These are phyloP conservation scores for Paraplagusia blochii DNA, from an alignment of 2,113 vertebrate species.

Conservation along the genomic window DNA sequence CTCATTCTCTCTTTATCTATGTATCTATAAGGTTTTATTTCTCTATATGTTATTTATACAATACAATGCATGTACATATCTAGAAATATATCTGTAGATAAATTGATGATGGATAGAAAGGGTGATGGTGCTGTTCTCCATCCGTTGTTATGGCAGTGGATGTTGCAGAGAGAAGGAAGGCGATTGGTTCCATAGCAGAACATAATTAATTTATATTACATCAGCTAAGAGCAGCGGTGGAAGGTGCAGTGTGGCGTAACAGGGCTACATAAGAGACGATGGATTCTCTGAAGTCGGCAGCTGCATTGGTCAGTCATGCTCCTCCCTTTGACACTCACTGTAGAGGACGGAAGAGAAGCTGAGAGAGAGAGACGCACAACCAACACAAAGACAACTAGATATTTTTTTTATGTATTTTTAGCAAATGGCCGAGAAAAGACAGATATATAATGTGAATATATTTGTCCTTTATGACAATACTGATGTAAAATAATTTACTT, in stretches of 20 bases:
- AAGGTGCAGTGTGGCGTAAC: not conserved
- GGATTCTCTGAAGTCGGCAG: slow-evolving; percentile 5
- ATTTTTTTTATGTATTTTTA: too few species aligned
- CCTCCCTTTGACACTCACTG: not conserved
- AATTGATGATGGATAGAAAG: too few species aligned
- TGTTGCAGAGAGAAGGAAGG: slow-evolving; percentile 33
- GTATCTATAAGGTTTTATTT: too few species aligned
- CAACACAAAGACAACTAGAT: too few species aligned
- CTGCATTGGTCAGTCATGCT: not conserved
- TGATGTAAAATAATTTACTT: too few species aligned
- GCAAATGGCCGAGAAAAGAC: too few species aligned
- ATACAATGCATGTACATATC: too few species aligned
- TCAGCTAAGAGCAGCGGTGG: slow-evolving; percentile 25
- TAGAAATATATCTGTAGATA: too few species aligned
- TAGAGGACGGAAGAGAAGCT: not conserved
- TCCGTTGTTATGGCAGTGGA: slow-evolving; percentile 35
- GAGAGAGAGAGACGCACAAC: not conserved
- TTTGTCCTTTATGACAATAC: too few species aligned
- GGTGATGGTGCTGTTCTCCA: slow-evolving; percentile 9
- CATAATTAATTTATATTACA: slow-evolving; percentile 69
- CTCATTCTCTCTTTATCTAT: too few species aligned
- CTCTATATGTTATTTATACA: too few species aligned
- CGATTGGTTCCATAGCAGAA: slow-evolving; percentile 51
- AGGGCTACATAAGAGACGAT: not conserved
- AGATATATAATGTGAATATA: too few species aligned